These are phyloP conservation scores for Drosophila rellima DNA, from an alignment of 2,888 invertebrate genomes.

Conservation along the genomic window DNA sequence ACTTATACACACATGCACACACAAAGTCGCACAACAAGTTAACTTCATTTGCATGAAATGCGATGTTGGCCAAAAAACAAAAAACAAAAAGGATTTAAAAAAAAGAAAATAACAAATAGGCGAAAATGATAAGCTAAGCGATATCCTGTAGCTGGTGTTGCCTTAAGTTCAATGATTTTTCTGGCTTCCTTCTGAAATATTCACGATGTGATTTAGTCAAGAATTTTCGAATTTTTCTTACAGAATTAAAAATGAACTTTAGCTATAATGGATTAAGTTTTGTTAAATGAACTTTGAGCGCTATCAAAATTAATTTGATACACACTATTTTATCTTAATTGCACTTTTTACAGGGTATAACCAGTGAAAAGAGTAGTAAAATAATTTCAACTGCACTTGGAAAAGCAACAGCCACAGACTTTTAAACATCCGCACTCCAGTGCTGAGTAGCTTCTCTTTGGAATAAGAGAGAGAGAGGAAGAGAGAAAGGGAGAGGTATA, in stretches of 20 bases:
- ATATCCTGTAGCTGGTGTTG: neutral
- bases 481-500: too few species aligned
- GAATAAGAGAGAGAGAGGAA: neutral
- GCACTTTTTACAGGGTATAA: constrained; percentile 10
- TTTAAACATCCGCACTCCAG: constrained; percentile 42
- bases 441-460: constrained; percentile 34
- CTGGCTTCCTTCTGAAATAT: neutral
- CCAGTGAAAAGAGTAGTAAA: constrained; percentile 19
- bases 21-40: constrained; percentile 43
- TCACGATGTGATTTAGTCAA: too few species aligned
- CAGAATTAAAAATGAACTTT: neutral
- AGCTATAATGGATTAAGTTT: neutral
- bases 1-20: constrained; percentile 23
- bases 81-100: constrained; percentile 1
- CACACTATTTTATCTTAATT: neutral
- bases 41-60: constrained; percentile 76
- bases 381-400: constrained; percentile 46
- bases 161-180: neutral
- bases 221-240: too few species aligned
- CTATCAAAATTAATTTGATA: neutral
- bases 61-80: constrained; percentile 42
- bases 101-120: neutral
- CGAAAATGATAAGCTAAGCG: neutral
- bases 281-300: neutral
- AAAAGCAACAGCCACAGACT: constrained; percentile 40